A percentile compares a stretch with the other conserved stretches of the same genome.
phyloP scores from a whole-genome alignment of 1,140 invertebrate genomes.

The Chymomyza costata region DNA sequence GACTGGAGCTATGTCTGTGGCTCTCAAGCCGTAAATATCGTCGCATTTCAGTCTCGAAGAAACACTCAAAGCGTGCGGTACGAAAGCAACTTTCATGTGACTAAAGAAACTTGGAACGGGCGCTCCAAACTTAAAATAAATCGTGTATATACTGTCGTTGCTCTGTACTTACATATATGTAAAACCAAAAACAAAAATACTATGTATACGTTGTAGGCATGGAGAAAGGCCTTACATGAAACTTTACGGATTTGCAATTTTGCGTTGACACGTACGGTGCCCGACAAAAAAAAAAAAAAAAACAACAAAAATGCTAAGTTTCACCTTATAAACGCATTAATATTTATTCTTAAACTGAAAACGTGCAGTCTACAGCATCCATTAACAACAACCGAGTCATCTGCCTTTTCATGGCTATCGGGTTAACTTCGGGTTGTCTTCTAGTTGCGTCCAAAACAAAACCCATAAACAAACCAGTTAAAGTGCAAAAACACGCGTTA shows the following conservation, averaged over 20 bases:
- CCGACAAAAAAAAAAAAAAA: constrained; percentile 3
- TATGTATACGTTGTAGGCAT: background rate
- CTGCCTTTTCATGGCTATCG: constrained; percentile 30
- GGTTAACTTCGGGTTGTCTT: too few relatives aligned
- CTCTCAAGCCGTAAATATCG: constrained; percentile 30
- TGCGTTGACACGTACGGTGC: background rate
- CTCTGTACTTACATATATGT: too few relatives aligned
- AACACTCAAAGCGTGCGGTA: constrained; percentile 60
- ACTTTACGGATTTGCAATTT: constrained; percentile 32
- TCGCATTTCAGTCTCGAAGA: constrained; percentile 60
- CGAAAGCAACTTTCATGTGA: constrained; percentile 56
- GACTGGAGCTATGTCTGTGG: too few relatives aligned
- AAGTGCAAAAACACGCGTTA: constrained; percentile 36
- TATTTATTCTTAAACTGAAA: constrained; percentile 35
- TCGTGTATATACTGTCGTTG: too few relatives aligned
- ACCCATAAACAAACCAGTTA: constrained; percentile 26
- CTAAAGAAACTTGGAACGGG: too few relatives aligned
- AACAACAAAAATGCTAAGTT: constrained; percentile 25
- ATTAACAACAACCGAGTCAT: too few relatives aligned
- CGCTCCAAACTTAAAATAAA: too few relatives aligned
- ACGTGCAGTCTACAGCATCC: background rate
- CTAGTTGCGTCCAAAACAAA: constrained; percentile 5
- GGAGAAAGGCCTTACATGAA: constrained; percentile 69
- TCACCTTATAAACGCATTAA: constrained; percentile 42
- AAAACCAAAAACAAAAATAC: too few relatives aligned